phyloP scores from a whole-genome alignment of 2,888 invertebrate genomes.

The Suillia variegata region DNA sequence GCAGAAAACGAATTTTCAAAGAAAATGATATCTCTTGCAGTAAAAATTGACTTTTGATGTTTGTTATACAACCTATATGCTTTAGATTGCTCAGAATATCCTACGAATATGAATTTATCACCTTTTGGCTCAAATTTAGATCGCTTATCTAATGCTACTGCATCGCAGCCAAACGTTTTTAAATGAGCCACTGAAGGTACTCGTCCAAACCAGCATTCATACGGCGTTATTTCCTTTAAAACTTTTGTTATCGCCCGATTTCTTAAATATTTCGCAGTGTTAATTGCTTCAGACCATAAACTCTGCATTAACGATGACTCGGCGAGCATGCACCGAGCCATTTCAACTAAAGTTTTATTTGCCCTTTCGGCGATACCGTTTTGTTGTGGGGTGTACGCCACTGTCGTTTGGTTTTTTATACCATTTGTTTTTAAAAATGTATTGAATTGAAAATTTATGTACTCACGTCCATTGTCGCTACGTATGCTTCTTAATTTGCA shows the following conservation, averaged over 20 bases:
- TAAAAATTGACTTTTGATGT: conserved; percentile 24
- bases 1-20: too few species aligned
- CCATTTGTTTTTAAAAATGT: conserved; percentile 23
- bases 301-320: conserved; percentile 22
- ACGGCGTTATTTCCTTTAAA: conserved; percentile 25
- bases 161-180: conserved; percentile 27
- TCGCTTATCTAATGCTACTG: conserved; percentile 21
- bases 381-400: conserved; percentile 30
- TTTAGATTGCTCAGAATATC: conserved; percentile 26
- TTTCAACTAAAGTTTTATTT: conserved; percentile 32
- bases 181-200: conserved; percentile 28
- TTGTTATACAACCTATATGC: conserved; percentile 16
- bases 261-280: conserved; percentile 30
- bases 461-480: conserved; percentile 15
- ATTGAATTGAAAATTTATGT: conserved; percentile 21
- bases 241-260: conserved; percentile 29
- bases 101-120: too few species aligned
- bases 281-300: conserved; percentile 31
- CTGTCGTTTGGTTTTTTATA: conserved; percentile 29
- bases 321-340: conserved; percentile 29
- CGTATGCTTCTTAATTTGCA: conserved; percentile 11
- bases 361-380: conserved; percentile 35
- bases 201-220: conserved; percentile 26
- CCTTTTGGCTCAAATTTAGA: conserved; percentile 26
- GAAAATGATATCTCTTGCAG: conserved; percentile 29